Evolutionary conservation across 1,140 invertebrate species (phyloP).

Genomic region (Belonocnema kinseyi): DNA sequence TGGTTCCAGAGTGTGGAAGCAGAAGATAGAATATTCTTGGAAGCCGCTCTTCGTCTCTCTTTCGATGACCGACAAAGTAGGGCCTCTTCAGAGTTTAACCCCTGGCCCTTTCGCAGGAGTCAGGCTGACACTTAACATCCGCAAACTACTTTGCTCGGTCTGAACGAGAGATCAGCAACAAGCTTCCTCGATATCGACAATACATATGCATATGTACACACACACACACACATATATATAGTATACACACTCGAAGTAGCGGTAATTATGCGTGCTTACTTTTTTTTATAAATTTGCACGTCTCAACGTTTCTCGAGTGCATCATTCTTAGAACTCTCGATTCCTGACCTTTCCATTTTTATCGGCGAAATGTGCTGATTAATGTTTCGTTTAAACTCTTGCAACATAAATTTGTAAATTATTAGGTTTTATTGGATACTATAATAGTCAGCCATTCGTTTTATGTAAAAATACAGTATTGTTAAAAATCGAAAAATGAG

Average conservation of each 20-base stretch:
- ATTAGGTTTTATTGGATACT: too few species aligned
- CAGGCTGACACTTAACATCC: slow-evolving; percentile 50
- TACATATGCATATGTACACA: neutral
- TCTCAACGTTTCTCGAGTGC: slow-evolving; percentile 17
- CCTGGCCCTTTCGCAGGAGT: slow-evolving; percentile 43
- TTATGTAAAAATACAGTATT: too few species aligned
- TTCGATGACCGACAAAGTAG: slow-evolving; percentile 29
- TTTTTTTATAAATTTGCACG: neutral
- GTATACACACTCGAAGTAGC: neutral
- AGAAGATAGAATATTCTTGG: slow-evolving; percentile 20
- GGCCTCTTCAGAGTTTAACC: slow-evolving; percentile 48
- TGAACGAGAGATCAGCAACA: slow-evolving; percentile 48
- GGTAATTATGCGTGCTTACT: slow-evolving; percentile 20
- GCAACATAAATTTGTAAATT: too few species aligned
- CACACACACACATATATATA: too few species aligned
- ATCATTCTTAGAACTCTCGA: slow-evolving; percentile 8
- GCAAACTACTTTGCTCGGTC: slow-evolving; percentile 50
- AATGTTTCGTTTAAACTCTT: too few species aligned
- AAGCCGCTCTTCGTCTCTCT: slow-evolving; percentile 16
- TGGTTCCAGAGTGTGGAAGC: neutral
- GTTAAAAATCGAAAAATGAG: too few species aligned
- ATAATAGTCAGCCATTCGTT: too few species aligned
- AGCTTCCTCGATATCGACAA: slow-evolving; percentile 26
- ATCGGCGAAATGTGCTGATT: neutral
- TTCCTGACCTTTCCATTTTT: neutral